Evolutionary conservation across 2,888 invertebrate genomes (phyloP), one percentile per base, ranked within the genome.

Genomic region (Halictus ligatus): DNA sequence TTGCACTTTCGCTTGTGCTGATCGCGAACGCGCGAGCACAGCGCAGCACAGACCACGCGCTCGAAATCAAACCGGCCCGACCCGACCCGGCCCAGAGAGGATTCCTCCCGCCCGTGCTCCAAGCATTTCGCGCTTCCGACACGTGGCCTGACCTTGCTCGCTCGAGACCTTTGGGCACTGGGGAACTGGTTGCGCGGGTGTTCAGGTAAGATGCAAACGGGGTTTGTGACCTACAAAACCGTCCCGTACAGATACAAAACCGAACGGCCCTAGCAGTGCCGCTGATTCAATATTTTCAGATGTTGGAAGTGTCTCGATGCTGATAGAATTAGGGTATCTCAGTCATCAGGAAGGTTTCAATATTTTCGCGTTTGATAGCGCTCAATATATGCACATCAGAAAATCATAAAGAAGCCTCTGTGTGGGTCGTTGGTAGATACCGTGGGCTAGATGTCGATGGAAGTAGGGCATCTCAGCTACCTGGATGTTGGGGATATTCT

Each of bases 1-100:
- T 92, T 87, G 87, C 91, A 94, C 94, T 94, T 93, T 94, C 94
- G 91, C 92, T 92, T 85, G 1, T n/a, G n/a, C 54, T 54, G n/a
- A n/a, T 54, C 54, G 83, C 90, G 78, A 69, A 12, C 43, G n/a
- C n/a, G 73, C 76, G n/a, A n/a, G 80, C 80, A 80, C 78, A 15
- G n/a, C 13, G 29, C 64, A 13, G 12, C 46, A 13, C 71, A 46
- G 46, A 46, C 46, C 46, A 6, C 46, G n/a, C 46, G 13, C n/a
- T 12, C 21, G 12, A n/a, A 40, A 43, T n/a, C 43, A 46, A 71
- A 71, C 71, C 12, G 43, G 60, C n/a, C n/a, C 58, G n/a, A 1
- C 25, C 12, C 60, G 25, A 12, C 50, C 15, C 50, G 43, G 43
- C 43, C 8, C 35, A 35, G 43, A 54, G 48, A n/a, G 25, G 13